Percentiles rank a stretch among this genome's conserved stretches.
Evolutionary conservation across 2,113 vertebrate genomes (phyloP).

Genomic region (Neotragus moschatus): DNA sequence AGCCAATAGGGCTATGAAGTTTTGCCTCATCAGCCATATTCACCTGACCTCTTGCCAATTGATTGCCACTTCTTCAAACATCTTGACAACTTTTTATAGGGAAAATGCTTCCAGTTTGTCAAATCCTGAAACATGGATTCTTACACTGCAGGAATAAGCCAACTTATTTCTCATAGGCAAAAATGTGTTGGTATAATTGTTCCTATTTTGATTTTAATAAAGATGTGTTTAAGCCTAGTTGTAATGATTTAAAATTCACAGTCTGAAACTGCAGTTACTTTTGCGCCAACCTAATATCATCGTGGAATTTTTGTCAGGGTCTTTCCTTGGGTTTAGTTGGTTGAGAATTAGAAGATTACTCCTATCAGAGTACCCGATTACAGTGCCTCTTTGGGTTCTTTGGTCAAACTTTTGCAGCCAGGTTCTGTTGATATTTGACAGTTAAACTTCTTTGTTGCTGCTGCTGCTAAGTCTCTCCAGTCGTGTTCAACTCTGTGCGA

Average conservation of each 20-base stretch:
- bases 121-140: background rate
- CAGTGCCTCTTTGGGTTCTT: background rate
- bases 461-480: too few relatives aligned
- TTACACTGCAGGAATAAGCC: background rate
- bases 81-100: background rate
- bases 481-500: too few relatives aligned
- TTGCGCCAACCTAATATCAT: background rate
- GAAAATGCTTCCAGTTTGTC: background rate
- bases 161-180: background rate
- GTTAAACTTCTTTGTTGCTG: background rate
- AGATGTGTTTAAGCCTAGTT: background rate
- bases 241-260: background rate
- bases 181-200: background rate
- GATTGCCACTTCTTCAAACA: background rate
- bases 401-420: background rate
- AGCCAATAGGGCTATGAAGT: background rate
- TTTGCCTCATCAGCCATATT: background rate
- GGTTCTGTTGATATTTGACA: background rate
- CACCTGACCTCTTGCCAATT: background rate
- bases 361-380: background rate
- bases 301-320: background rate
- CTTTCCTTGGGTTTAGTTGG: background rate
- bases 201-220: background rate
- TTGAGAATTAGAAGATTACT: background rate
- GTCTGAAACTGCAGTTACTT: background rate